phyloP scores from a whole-genome alignment of 2,113 vertebrate species.

The Lamprotornis superbus region DNA sequence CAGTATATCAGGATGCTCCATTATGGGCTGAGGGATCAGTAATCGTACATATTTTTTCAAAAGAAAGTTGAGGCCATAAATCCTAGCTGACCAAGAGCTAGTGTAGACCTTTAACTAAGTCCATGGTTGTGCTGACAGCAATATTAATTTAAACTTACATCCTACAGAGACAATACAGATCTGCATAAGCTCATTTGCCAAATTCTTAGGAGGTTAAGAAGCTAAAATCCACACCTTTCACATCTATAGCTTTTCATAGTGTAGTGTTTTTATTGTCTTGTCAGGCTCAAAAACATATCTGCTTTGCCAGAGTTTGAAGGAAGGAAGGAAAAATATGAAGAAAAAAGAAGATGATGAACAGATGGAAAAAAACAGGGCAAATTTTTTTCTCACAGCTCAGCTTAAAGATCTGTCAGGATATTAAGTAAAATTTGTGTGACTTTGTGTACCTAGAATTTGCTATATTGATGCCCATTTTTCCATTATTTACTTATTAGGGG shows the following conservation, averaged over 20 bases:
- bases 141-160: neutral
- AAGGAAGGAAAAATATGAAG: neutral
- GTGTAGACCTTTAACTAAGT: neutral
- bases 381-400: neutral
- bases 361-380: neutral
- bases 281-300: neutral
- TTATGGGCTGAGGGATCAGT: neutral
- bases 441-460: neutral
- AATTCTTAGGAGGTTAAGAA: neutral
- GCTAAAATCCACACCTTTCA: neutral
- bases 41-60: neutral
- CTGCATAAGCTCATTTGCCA: neutral
- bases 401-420: neutral
- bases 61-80: neutral
- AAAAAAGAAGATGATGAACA: neutral
- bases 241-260: neutral
- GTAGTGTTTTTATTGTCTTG: neutral
- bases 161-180: neutral
- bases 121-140: neutral
- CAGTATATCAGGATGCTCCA: neutral
- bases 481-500: neutral
- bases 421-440: neutral
- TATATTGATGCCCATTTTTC: neutral
- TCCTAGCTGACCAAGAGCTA: neutral
- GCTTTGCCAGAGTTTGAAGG: neutral